A percentile compares a stretch with the other conserved stretches of the same genome.
phyloP scores from a whole-genome alignment of 2,888 invertebrate genomes.

The Teleogryllus oceanicus region DNA sequence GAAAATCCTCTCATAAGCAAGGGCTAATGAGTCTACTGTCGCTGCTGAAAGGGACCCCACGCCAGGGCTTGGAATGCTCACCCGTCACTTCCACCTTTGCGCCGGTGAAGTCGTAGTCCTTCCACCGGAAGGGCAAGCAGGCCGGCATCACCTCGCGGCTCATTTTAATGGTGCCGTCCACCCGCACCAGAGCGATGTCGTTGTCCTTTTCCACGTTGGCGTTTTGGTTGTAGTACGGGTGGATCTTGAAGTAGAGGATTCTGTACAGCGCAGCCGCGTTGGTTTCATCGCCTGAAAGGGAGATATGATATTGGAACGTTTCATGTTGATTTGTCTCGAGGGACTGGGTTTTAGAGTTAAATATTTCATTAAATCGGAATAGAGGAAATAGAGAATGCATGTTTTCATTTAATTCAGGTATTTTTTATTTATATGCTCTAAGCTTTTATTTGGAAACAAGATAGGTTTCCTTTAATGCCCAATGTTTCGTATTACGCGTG shows the following conservation, averaged over 20 bases:
- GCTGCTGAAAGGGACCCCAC: no score
- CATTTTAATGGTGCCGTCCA: slow-evolving; percentile 49
- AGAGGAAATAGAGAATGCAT: no score
- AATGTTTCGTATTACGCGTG: no score
- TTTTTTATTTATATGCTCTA: no score
- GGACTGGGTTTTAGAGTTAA: no score
- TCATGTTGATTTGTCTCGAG: no score
- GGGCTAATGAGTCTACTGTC: no score
- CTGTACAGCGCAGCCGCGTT: slow-evolving; percentile 48
- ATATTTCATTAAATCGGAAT: no score
- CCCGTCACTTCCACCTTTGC: slow-evolving; percentile 50
- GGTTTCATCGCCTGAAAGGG: slow-evolving; percentile 52
- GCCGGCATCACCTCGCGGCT: slow-evolving; percentile 56
- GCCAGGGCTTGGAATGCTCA: slow-evolving; percentile 40
- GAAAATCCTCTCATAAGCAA: no score
- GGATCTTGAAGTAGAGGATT: slow-evolving; percentile 46
- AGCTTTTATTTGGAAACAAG: no score
- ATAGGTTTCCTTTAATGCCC: no score
- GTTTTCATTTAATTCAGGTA: no score
- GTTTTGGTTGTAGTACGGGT: slow-evolving; percentile 48
- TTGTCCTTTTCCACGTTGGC: slow-evolving; percentile 56
- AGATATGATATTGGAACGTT: background rate
- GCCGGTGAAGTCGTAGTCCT: slow-evolving; percentile 43
- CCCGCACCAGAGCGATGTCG: slow-evolving; percentile 56
- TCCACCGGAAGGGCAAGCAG: slow-evolving; percentile 61